Base-by-base conservation (phyloP, 2,888 invertebrate genomes). In the Drosophila fungiperda region DNA sequence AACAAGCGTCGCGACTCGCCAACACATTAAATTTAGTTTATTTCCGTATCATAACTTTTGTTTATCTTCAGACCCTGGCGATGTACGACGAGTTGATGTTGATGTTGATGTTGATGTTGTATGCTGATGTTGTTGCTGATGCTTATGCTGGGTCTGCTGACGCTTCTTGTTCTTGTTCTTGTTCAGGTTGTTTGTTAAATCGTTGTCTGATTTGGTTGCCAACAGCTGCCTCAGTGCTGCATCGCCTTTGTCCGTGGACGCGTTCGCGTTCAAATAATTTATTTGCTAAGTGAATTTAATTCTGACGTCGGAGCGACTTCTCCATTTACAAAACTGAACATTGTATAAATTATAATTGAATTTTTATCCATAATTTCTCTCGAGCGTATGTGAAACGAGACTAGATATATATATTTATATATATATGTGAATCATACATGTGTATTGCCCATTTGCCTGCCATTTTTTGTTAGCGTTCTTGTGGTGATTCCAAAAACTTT, bases 11-110 rank as follows among this genome's bases (percentile, higher is more conserved):
- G 81, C 89, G 78, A 71, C 72, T 80, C 53, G 52, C 67, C 69
- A 75, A 71, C 78, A 79, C 79, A 87, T 79, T 74, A 75, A 87
- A 76, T 76, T 83, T 85, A 72, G 79, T 89, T 85, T 84, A 84
- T 89, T 84, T 84, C 83, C 81, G 81, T 86, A 79, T 84, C 89
- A 85, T 85, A 85, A 85, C 84, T 84, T 84, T 89, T 89, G 84
- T 84, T 84, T 84, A 84, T 84, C 87, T 84, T 76, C 75, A 66
- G 45, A 15, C 45, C 45, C 45, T 8, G 45, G 23, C 45, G 45
- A 15, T 45, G 23, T 45, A 20, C 45, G 7, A 23, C 15, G 15
- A 8, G 20, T 23, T 45, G 45, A 45, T 45, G 45, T 23, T 15
- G 2, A 45, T 45, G 20, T 23, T 45, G 20, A 20, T 45, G 38